Evolutionary conservation across 1,140 invertebrate species (phyloP).

Genomic region (Gyrodactylus bullatarudis): DNA sequence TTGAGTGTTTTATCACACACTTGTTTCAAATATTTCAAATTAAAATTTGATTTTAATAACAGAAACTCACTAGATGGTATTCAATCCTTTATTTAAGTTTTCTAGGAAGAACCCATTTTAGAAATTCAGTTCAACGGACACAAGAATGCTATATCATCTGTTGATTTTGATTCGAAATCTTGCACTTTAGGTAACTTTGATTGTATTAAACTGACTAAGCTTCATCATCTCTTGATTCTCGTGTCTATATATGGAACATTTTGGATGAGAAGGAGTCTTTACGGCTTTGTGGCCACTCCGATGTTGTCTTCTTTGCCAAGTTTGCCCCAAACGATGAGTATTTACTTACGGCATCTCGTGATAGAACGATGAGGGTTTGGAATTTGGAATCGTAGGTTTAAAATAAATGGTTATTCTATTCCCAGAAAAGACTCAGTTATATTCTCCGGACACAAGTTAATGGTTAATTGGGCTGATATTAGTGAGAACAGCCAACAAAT

Average conservation of each 20-base stretch:
- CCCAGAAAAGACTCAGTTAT: conserved; percentile 26
- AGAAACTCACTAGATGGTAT: too few species aligned
- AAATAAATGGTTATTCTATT: background rate
- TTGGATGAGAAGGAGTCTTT: conserved; percentile 11
- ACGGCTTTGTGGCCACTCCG: background rate
- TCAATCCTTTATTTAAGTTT: too few species aligned
- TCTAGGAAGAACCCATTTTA: conserved; percentile 25
- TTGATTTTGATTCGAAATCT: conserved; percentile 38
- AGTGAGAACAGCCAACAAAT: conserved; percentile 36
- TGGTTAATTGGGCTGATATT: conserved; percentile 41
- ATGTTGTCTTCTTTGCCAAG: conserved; percentile 26
- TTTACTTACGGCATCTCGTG: conserved; percentile 42
- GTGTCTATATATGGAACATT: conserved; percentile 44
- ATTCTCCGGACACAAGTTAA: conserved; percentile 39
- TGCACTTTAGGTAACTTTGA: conserved; percentile 26
- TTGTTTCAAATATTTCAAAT: too few species aligned
- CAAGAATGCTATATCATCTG: conserved; percentile 31
- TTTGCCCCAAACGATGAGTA: conserved; percentile 44
- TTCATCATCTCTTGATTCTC: conserved; percentile 38
- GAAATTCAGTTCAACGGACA: conserved; percentile 45
- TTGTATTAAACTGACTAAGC: conserved; percentile 15
- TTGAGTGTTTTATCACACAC: too few species aligned
- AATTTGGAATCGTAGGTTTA: background rate
- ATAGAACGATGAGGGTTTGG: conserved; percentile 48
- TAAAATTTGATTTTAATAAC: too few species aligned